Evolutionary conservation across 2,113 vertebrate genomes (phyloP), one percentile per base, ranked within the genome.

Genomic region (Ahaetulla prasina): DNA sequence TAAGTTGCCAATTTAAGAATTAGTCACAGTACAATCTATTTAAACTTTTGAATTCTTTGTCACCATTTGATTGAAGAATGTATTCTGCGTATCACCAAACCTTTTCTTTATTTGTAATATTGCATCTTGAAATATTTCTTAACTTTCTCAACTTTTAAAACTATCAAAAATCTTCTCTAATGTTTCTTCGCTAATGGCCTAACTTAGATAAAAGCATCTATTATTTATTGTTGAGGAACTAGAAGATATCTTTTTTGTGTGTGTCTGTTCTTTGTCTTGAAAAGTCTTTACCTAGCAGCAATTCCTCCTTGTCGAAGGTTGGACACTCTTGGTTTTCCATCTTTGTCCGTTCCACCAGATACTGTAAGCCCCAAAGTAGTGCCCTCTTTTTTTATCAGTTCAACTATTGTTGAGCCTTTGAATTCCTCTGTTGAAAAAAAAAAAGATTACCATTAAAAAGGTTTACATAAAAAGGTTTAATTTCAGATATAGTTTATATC

Each of bases 381-480:
- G 60, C 99, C 99, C 97, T 99, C 99, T 96, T 99, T 99, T 97
- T 99, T 99, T 98, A 99, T 99, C 97, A 99, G 95, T 96, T 99
- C 99, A 94, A 99, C 99, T 94, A 99, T 96, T 3, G 98, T 98
- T 94, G 98, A 99, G 95, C 99, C 99, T 95, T 99, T 99, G 96
- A 99, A 99, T 97, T 99, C 99, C 89, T 99, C 99, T 99, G 96
- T 94, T 90, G 94, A 96, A 96, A 98, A 98, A 90, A 96, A 98
- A 90, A 97, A 97, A 97, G 54, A 95, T n/a, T 45, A 89, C 47
- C 6, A 55, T 27, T 22, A 85, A 22, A 84, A 60, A 52, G 27
- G 23, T 11, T 85, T 60, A 14, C 43, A 23, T 88, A 11, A 22
- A 35, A n/a, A n/a, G 45, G 45, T 20, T 54, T 43, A 80, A 35